Base-by-base conservation (phyloP, 2,888 invertebrate genomes). In the Lamproptera curius region DNA sequence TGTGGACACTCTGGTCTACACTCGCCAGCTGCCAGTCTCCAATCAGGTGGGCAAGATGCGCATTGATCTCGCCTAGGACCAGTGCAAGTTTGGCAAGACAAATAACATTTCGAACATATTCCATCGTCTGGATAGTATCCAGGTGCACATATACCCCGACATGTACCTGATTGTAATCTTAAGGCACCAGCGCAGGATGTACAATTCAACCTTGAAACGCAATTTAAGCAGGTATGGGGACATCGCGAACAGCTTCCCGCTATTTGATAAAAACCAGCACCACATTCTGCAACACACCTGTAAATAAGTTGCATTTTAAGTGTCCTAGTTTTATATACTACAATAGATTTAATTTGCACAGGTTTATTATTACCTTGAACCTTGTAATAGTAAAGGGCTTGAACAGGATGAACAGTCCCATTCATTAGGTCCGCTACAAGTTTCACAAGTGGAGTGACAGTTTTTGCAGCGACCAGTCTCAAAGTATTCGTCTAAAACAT, bases 101-200 rank as follows among this genome's bases (percentile, higher is more conserved):
- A 88, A 68, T 95, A 94, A 69, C 96, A 96, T 65, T 94, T 93
- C 35, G 93, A 90, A 73, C 96, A 96, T 31, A 91, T 91, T 10
- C 95, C 95, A 46, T 94, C 91, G 72, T 96, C 96, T 62, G 95
- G 95, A 80, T 94, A 96, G 74, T 95, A 96, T 5, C 95, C 95
- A 59, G 69, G 88, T 11, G 94, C 94, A 65, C 96, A 96, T 0
- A 93, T 92, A 1, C 93, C 92, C 50, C 93, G 88, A 73, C 96
- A 96, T 49, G 94, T 94, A 35, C 95, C 95, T 57, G 93, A 94
- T 76, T 96, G 94, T 44, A 96, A 82, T 69, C 94, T 91, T 60
- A 95, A 89, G 41, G 93, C 93, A 50, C 91, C 90, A 38, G 91
- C 90, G 70, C 96, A 96, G 42, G 92, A 89, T 0, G 94, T 94